Percentiles rank a stretch among this genome's conserved stretches.
Evolutionary conservation across 2,888 invertebrate species (phyloP).

Genomic region (Amitus sp.): DNA sequence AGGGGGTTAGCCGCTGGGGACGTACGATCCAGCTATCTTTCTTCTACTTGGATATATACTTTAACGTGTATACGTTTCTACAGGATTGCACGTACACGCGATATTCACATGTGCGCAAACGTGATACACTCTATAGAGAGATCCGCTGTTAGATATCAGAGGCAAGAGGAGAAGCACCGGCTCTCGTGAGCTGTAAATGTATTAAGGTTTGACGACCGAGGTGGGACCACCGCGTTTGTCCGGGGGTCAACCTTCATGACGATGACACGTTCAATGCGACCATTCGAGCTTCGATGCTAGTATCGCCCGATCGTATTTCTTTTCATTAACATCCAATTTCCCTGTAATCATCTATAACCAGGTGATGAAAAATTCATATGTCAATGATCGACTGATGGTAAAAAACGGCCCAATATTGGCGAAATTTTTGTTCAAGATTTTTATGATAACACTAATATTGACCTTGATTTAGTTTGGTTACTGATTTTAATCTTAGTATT

Average conservation of each 20-base stretch:
- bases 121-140: slow-evolving; percentile 59
- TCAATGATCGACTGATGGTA: not conserved
- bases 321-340: not conserved
- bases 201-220: slow-evolving; percentile 65
- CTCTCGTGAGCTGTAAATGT: slow-evolving; percentile 63
- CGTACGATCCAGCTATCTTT: slow-evolving; percentile 64
- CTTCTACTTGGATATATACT: slow-evolving; percentile 58
- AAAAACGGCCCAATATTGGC: no score
- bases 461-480: no score
- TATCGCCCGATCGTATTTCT: slow-evolving; percentile 5
- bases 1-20: slow-evolving; percentile 66
- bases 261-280: slow-evolving; percentile 35
- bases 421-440: no score
- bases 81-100: slow-evolving; percentile 38
- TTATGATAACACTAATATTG: no score
- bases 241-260: slow-evolving; percentile 37
- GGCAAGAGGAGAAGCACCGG: slow-evolving; percentile 37
- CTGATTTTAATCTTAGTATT: no score
- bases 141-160: slow-evolving; percentile 51
- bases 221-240: slow-evolving; percentile 55
- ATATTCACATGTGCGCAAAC: slow-evolving; percentile 62
- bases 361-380: not conserved
- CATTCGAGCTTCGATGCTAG: slow-evolving; percentile 13
- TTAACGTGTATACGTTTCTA: slow-evolving; percentile 28
- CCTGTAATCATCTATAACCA: not conserved